Conservation (phyloP, 2,888 invertebrate species). For the Drosophila parthenogenetica region DNA sequence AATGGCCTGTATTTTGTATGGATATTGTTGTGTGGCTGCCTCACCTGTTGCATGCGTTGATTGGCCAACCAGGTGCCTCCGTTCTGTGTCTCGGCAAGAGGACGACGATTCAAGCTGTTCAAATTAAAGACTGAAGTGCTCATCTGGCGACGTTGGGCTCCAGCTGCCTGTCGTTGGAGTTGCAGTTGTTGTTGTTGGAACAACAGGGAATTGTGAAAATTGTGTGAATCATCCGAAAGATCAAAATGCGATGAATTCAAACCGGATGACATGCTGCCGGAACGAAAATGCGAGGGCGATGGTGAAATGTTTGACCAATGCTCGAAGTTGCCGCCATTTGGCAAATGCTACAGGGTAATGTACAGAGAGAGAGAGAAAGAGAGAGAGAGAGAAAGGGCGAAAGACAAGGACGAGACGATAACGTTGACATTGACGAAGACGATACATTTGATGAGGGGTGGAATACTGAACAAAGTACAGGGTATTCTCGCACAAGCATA, state of each 20-base stretch:
- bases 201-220: conserved; percentile 82
- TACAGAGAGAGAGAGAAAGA: conserved; percentile 51
- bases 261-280: conserved; percentile 85
- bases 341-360: conserved; percentile 60
- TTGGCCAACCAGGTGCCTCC: conserved; percentile 71
- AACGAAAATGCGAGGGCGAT: conserved; percentile 84
- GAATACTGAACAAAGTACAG: conserved; percentile 7
- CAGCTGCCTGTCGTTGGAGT: conserved; percentile 73
- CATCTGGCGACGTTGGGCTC: conserved; percentile 78
- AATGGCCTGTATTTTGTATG: background rate
- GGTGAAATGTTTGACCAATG: conserved; percentile 85
- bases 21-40: background rate
- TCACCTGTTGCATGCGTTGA: conserved; percentile 87
- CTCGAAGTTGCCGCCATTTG: conserved; percentile 79
- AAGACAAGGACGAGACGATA: conserved; percentile 52
- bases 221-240: conserved; percentile 83
- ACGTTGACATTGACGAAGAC: conserved; percentile 26
- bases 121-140: conserved; percentile 87
- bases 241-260: conserved; percentile 84
- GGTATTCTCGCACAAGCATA: conserved; percentile 39
- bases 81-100: conserved; percentile 73
- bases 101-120: conserved; percentile 82
- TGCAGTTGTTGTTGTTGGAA: conserved; percentile 76
- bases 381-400: conserved; percentile 42
- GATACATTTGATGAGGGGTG: conserved; percentile 51